Conservation (phyloP, 2,888 invertebrate genomes). For the Ochropacha duplaris region DNA sequence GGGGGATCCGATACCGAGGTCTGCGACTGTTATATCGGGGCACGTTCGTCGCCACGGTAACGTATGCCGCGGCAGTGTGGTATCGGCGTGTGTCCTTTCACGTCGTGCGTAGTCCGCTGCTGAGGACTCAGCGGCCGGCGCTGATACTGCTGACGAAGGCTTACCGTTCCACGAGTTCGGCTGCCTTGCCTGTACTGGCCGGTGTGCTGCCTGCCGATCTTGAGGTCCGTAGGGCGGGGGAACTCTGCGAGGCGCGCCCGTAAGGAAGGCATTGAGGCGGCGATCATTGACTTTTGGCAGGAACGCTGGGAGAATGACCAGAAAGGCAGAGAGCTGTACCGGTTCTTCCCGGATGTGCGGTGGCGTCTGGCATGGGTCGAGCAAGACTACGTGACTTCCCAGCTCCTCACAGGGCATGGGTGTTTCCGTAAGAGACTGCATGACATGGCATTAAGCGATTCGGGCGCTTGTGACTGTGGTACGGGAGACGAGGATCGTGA, state of each 20-base stretch:
- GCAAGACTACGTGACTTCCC: constrained; percentile 19
- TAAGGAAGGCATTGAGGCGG: background rate
- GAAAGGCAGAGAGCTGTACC: background rate
- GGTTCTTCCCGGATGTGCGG: constrained; percentile 16
- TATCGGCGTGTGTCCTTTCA: constrained; percentile 7
- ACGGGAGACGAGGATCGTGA: background rate
- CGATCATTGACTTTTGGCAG: background rate
- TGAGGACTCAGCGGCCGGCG: constrained; percentile 21
- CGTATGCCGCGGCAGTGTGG: constrained; percentile 23
- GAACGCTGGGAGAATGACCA: background rate
- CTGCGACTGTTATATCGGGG: constrained; percentile 16
- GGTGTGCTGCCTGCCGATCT: constrained; percentile 32
- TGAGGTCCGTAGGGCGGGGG: constrained; percentile 23
- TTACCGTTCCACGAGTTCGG: constrained; percentile 28
- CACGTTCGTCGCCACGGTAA: constrained; percentile 8
- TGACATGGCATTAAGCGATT: constrained; percentile 1
- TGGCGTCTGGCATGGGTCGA: constrained; percentile 17
- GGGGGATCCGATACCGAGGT: constrained; percentile 24
- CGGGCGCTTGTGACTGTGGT: background rate
- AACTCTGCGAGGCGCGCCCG: background rate
- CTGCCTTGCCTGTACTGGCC: constrained; percentile 29
- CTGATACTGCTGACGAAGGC: constrained; percentile 30
- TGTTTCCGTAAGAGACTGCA: constrained; percentile 1
- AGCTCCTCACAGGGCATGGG: constrained; percentile 23
- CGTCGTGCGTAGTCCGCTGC: constrained; percentile 17